Percentiles rank a stretch among this genome's conserved stretches.
Conservation (phyloP, 2,113 vertebrate genomes). For the Hiodon tergisus region DNA sequence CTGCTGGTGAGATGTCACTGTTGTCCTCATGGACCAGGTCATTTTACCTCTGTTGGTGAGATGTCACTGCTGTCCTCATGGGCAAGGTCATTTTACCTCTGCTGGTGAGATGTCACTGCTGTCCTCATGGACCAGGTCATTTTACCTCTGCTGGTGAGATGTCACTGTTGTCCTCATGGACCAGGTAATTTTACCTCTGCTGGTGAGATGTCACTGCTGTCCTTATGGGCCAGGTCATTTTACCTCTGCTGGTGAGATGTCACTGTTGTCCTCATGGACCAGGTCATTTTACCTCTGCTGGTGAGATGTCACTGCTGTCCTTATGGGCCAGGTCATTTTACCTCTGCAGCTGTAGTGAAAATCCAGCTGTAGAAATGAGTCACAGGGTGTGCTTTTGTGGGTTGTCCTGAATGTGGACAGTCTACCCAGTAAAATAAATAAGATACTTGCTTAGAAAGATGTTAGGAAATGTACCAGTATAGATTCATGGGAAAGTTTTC, state of each 20-base stretch:
- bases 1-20: neutral
- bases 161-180: no score
- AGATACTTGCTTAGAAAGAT: no score
- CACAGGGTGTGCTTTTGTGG: neutral
- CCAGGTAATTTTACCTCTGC: neutral
- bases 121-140: neutral
- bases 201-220: constrained; percentile 1
- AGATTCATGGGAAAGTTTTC: no score
- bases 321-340: neutral
- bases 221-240: no score
- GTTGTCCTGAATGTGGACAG: no score
- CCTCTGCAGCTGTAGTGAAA: neutral
- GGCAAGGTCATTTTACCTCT: neutral
- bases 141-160: neutral
- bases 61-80: neutral
- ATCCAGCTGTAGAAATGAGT: neutral
- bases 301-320: neutral
- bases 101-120: neutral
- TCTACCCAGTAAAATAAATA: no score
- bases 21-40: neutral
- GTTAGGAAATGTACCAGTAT: no score
- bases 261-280: neutral
- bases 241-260: neutral
- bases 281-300: neutral
- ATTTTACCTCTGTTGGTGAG: neutral